phyloP scores from a whole-genome alignment of 2,888 invertebrate species.

The Calliphora vomitoria region DNA sequence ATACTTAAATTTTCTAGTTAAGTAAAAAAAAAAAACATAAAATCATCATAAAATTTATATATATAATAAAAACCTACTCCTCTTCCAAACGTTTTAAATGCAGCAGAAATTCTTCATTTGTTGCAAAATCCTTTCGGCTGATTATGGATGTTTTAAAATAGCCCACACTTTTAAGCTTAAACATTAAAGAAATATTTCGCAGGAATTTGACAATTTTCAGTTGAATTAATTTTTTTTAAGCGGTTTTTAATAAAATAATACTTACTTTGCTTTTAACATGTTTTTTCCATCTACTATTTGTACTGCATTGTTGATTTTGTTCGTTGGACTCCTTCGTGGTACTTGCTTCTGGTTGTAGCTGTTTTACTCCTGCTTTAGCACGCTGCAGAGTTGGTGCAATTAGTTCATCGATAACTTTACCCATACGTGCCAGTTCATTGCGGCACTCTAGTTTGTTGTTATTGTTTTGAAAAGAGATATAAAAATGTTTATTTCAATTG shows the following conservation, averaged over 20 bases:
- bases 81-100: slow-evolving; percentile 80
- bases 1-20: slow-evolving; percentile 80
- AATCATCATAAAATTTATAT: no score
- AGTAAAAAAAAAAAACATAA: slow-evolving; percentile 12
- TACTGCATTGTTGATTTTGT: background rate
- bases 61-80: slow-evolving; percentile 75
- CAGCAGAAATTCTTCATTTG: slow-evolving; percentile 79
- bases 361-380: slow-evolving; percentile 67
- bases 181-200: background rate
- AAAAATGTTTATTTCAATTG: slow-evolving; percentile 30
- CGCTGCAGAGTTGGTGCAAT: slow-evolving; percentile 79
- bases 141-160: slow-evolving; percentile 21
- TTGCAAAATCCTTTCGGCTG: slow-evolving; percentile 77
- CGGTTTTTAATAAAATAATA: no score
- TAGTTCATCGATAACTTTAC: slow-evolving; percentile 82
- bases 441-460: slow-evolving; percentile 78
- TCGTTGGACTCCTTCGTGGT: background rate
- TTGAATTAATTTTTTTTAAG: no score
- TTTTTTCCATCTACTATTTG: slow-evolving; percentile 7
- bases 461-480: background rate
- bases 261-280: slow-evolving; percentile 40
- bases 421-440: slow-evolving; percentile 82
- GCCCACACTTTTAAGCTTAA: slow-evolving; percentile 44
- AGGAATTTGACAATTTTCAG: background rate
- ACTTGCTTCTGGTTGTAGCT: slow-evolving; percentile 64